Conservation (phyloP, 2,888 invertebrate genomes). For the Chloroclystis v-ata region DNA sequence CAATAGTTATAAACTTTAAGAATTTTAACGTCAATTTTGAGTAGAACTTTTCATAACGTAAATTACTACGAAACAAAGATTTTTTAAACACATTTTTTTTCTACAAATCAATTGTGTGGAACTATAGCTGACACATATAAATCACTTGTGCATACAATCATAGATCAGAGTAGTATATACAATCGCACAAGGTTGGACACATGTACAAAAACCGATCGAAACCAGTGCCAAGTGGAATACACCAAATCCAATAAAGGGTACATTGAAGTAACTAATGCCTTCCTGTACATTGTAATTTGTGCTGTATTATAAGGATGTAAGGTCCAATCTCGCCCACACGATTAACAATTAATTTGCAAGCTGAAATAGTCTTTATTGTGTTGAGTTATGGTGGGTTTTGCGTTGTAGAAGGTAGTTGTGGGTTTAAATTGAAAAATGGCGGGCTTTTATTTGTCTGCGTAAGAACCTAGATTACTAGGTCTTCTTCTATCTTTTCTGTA, state of each 20-base stretch:
- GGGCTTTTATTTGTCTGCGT: conserved; percentile 45
- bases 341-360: conserved; percentile 1
- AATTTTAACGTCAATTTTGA: no score
- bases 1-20: no score
- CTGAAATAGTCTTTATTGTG: not conserved
- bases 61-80: no score
- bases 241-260: conserved; percentile 54
- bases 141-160: no score
- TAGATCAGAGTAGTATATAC: no score
- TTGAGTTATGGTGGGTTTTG: conserved; percentile 35
- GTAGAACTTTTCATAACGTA: no score
- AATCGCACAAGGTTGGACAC: no score
- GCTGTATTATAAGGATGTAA: conserved; percentile 7
- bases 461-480: no score
- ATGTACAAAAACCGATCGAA: conserved; percentile 14
- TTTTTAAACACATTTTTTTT: no score
- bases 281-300: conserved; percentile 6
- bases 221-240: conserved; percentile 43
- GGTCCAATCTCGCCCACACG: conserved; percentile 7
- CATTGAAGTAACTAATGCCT: conserved; percentile 31
- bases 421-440: conserved; percentile 43
- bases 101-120: no score
- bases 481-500: no score
- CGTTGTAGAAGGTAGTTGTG: conserved; percentile 36
- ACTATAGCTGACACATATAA: no score